Percentiles rank a stretch among this genome's conserved stretches.
phyloP scores from a whole-genome alignment of 2,888 invertebrate genomes.

The Hemicrepidius hirtus region DNA sequence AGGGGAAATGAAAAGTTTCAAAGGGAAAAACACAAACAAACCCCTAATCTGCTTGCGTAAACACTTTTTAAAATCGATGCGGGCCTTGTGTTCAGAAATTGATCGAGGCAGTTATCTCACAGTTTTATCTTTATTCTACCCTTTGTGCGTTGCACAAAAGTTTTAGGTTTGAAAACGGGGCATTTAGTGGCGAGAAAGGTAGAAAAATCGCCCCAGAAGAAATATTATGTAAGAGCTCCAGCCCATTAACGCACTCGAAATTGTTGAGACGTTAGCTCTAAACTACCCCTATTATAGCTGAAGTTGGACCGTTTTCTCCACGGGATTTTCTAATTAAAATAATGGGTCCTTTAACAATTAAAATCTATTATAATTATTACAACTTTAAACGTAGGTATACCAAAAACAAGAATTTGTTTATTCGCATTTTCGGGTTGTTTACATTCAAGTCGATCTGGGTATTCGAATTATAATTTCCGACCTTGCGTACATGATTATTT shows the following conservation, averaged over 20 bases:
- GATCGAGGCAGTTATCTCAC: conserved; percentile 24
- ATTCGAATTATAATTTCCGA: too few relatives aligned
- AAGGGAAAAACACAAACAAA: conserved; percentile 38
- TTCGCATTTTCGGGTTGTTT: too few relatives aligned
- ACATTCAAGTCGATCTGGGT: too few relatives aligned
- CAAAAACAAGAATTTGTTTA: too few relatives aligned
- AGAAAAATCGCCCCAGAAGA: conserved; percentile 39
- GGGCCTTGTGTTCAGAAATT: conserved; percentile 38
- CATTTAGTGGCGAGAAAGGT: conserved; percentile 30
- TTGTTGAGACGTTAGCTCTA: conserved; percentile 4
- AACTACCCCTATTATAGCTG: too few relatives aligned
- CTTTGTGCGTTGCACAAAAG: conserved; percentile 43
- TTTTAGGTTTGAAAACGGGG: conserved; percentile 26
- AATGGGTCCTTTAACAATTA: too few relatives aligned
- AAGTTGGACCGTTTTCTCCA: too few relatives aligned
- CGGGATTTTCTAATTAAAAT: too few relatives aligned
- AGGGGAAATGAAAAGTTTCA: not conserved
- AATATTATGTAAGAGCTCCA: conserved; percentile 39
- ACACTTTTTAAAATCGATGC: conserved; percentile 46
- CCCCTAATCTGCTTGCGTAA: conserved; percentile 42
- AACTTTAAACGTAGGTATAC: too few relatives aligned
- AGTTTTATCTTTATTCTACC: conserved; percentile 46
- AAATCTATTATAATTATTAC: too few relatives aligned
- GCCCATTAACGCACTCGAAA: conserved; percentile 35
- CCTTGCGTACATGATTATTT: too few relatives aligned